Evolutionary conservation across 2,113 vertebrate genomes (phyloP), one percentile per base, ranked within the genome.

Genomic region (Lagopus leucura): DNA sequence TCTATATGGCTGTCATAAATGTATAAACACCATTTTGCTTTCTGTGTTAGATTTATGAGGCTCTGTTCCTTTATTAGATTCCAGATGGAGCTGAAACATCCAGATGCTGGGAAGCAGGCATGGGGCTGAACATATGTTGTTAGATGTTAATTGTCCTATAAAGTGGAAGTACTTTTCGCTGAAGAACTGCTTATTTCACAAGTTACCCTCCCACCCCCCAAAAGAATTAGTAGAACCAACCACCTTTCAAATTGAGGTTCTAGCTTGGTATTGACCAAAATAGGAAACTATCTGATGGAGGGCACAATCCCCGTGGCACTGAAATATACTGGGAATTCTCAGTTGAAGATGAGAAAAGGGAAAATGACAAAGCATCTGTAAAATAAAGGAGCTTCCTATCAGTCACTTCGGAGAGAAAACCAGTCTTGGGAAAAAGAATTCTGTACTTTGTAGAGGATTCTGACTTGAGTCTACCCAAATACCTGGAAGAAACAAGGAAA

Each of bases 61-160:
- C 16, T 79, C 78, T 93, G 28, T 64, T 88, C 32, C 58, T 88
- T 90, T 77, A 81, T 86, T 90, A 71, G 60, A 81, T 50, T 18
- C 32, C 88, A 90, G 82, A 83, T 0, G 1, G 69, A 83, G 28
- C 65, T 67, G 34, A 86, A 43, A 81, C 89, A 90, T 67, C 69
- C 93, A 88, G 72, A 74, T 90, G 60, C 48, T 86, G 55, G 18
- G 42, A 67, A 81, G 28, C 12, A 91, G 48, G 40, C 10, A 28
- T 93, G 86, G 82, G 88, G 65, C 52, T 78, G 88, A 93, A 73
- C 64, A 55, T 90, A 52, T 60, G 75, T 64, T 83, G 25, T 50
- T 86, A 60, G 10, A 83, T 18, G 17, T 60, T 83, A 93, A 78
- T 65, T 86, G 66, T 78, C 40, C 58, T 81, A 21, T 82, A 40